Evolutionary conservation across 2,113 vertebrate genomes (phyloP).

Genomic region (Boulengeromyrus knoepffleri): DNA sequence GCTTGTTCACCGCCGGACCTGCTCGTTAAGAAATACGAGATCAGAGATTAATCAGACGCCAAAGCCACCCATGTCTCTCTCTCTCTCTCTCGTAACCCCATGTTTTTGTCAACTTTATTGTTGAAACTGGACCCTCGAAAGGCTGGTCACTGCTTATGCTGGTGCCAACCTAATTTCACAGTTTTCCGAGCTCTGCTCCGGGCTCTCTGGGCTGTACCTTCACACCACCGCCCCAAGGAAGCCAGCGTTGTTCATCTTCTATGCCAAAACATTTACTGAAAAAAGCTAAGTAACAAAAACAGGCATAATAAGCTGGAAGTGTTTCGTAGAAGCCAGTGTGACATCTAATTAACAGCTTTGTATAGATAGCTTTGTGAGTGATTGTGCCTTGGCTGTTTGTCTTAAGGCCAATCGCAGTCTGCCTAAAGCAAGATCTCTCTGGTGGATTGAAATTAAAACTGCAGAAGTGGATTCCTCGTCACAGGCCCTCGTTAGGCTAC

Average conservation of each 20-base stretch:
- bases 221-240: not conserved
- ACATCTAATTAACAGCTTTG: conserved; percentile 3
- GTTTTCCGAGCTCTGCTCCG: not conserved
- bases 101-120: not conserved
- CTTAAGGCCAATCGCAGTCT: not conserved
- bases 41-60: not conserved
- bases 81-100: not conserved
- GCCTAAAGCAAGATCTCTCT: not conserved
- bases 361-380: not conserved
- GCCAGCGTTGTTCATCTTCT: not conserved
- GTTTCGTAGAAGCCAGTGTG: not conserved
- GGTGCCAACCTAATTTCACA: conserved; percentile 9
- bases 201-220: not conserved
- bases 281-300: not conserved
- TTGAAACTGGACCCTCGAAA: not conserved
- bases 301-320: not conserved
- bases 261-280: not conserved
- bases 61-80: not conserved
- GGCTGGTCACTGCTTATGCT: not conserved
- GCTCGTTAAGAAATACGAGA: not conserved
- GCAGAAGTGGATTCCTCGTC: not conserved
- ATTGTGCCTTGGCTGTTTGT: not conserved
- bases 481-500: not conserved
- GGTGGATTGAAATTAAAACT: not conserved
- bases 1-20: not conserved